These are phyloP conservation scores for Thaumetopoea pityocampa DNA, from an alignment of 1,140 invertebrate genomes.

Conservation along the genomic window DNA sequence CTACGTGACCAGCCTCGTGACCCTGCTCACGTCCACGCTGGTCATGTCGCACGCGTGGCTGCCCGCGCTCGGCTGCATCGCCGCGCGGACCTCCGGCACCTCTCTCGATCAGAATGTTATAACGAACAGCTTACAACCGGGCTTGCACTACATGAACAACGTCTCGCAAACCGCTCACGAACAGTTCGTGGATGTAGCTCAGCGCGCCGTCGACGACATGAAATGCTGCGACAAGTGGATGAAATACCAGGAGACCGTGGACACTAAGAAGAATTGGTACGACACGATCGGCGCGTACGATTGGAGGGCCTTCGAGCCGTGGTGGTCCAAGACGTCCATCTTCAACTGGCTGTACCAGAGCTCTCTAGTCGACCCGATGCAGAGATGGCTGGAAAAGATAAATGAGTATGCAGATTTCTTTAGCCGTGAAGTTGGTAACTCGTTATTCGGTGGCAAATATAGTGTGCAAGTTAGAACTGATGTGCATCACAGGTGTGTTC, in stretches of 20 bases:
- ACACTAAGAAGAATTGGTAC: constrained; percentile 31
- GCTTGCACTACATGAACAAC: constrained; percentile 17
- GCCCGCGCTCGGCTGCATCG: constrained; percentile 18
- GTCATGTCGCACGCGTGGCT: constrained; percentile 75
- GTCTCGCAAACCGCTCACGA: no score
- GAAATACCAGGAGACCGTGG: constrained; percentile 27
- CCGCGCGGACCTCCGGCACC: constrained; percentile 7
- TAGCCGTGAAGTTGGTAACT: background rate
- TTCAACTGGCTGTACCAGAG: constrained; percentile 60
- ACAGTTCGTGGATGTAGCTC: constrained; percentile 14
- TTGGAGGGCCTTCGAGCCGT: constrained; percentile 43
- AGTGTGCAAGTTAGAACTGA: no score
- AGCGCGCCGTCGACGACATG: constrained; percentile 14
- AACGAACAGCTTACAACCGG: constrained; percentile 13
- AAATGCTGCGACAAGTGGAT: constrained; percentile 47
- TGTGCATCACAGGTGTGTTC: constrained; percentile 21
- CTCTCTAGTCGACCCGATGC: constrained; percentile 52
- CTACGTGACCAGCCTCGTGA: constrained; percentile 84
- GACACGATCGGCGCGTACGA: constrained; percentile 30
- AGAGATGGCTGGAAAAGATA: constrained; percentile 54
- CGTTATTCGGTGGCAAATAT: no score
- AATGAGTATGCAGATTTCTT: constrained; percentile 38
- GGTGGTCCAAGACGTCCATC: constrained; percentile 50
- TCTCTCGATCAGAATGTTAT: constrained; percentile 19
- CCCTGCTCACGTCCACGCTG: constrained; percentile 82